Evolutionary conservation across 1,140 invertebrate genomes (phyloP), one percentile per base, ranked within the genome.

Genomic region (Achroia grisella): DNA sequence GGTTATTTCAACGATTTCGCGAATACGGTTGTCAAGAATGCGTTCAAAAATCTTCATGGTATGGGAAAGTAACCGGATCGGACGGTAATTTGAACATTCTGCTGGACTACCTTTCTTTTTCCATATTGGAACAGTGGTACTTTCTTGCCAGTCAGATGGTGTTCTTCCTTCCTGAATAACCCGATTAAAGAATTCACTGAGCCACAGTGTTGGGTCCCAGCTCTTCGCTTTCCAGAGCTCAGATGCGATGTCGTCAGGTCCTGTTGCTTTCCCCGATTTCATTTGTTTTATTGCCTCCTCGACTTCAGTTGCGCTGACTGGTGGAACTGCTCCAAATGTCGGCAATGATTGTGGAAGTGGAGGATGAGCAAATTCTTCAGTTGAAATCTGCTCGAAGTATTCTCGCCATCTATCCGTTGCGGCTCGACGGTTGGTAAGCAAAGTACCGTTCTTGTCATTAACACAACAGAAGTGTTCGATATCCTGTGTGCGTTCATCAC

Each of bases 41-140:
- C 46, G 32, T 17, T 48, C 34, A 15, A 17, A 48, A 10, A 43
- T 39, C 10, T 48, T 43, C 2, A 48, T n/a, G 9, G 46, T 48
- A 15, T 48, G 52, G 9, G 52, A 54, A 6, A 34, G 50, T 8
- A 51, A 13, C 29, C 48, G 50, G 2, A 53, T 51, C 4, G 1
- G 47, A n/a, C 44, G 46, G 14, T 58, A 58, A 10, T 58, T 58
- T 11, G 17, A 28, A 17, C 49, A 57, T 5, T 45, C 10, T 4
- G 15, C 41, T 1, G 52, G 39, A 28, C 48, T 42, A 1, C 55
- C 48, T 17, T 57, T 57, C 4, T 43, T 43, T 33, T 52, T 57
- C 10, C 49, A 52, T 23, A 57, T 48, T 11, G 45, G 46, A 0
- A 52, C 2, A 10, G 52, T n/a, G 10, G 17, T 27, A 35, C 55